Evolutionary conservation across 2,113 vertebrate genomes (phyloP).

Genomic region (Beaufortia kweichowensis): DNA sequence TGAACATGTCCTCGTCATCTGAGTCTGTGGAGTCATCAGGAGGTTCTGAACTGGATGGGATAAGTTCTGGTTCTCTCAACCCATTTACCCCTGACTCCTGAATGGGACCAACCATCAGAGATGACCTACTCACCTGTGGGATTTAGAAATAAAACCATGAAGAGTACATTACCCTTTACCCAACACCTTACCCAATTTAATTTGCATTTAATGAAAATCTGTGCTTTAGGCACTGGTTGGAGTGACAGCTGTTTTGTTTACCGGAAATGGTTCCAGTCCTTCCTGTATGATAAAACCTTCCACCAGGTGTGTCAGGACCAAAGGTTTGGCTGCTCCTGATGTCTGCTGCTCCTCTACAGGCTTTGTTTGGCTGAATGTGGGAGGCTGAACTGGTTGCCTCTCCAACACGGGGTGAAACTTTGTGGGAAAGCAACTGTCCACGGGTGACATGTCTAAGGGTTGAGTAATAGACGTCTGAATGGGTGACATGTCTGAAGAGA

Average conservation of each 20-base stretch:
- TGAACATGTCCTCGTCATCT: conserved; percentile 61
- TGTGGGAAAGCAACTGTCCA: conserved; percentile 57
- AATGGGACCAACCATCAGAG: conserved; percentile 67
- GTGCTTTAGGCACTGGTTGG: not conserved
- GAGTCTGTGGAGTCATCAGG: conserved; percentile 64
- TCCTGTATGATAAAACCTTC: conserved; percentile 98
- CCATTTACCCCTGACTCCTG: conserved; percentile 63
- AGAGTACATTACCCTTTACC: not conserved
- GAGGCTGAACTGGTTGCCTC: conserved; percentile 41
- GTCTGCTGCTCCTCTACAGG: conserved; percentile 16
- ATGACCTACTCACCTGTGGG: conserved; percentile 72
- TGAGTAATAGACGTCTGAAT: conserved; percentile 63
- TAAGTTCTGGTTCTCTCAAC: conserved; percentile 55
- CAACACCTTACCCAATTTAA: too few relatives aligned
- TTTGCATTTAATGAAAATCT: not conserved
- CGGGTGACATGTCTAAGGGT: conserved; percentile 53
- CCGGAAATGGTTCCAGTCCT: conserved; percentile 92
- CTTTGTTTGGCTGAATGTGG: conserved; percentile 32
- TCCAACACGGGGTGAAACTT: conserved; percentile 58
- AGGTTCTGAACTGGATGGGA: conserved; percentile 50
- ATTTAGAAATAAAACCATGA: not conserved
- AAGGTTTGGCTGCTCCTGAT: conserved; percentile 18
- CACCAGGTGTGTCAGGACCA: conserved; percentile 90
- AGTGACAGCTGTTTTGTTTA: conserved; percentile 64
- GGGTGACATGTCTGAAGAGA: conserved; percentile 75